Conservation (phyloP, 2,113 vertebrate genomes). For the Ammodytes dubius region DNA sequence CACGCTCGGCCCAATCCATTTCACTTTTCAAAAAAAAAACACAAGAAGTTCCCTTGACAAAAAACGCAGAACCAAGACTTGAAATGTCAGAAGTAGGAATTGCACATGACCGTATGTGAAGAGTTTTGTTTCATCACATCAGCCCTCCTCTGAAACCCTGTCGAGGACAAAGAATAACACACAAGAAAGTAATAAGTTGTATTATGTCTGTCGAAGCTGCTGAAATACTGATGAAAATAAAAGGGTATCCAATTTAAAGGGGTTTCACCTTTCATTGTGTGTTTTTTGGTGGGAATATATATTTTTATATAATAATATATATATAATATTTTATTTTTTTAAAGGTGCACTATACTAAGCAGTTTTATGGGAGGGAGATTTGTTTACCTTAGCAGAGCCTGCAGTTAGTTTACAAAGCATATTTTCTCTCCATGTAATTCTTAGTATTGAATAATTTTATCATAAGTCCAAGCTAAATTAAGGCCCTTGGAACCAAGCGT, state of each 20-base stretch:
- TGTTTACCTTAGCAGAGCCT: no score
- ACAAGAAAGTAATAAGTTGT: constrained; percentile 54
- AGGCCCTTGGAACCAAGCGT: no score
- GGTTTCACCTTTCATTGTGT: neutral
- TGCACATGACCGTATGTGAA: constrained; percentile 50
- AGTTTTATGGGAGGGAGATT: no score
- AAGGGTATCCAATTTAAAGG: constrained; percentile 51
- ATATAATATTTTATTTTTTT: neutral
- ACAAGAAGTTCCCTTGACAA: constrained; percentile 1
- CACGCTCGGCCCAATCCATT: constrained; percentile 13
- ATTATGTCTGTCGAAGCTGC: constrained; percentile 82
- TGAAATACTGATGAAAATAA: constrained; percentile 75
- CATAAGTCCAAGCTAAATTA: no score
- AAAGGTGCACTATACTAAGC: neutral
- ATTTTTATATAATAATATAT: neutral
- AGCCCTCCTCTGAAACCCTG: constrained; percentile 28
- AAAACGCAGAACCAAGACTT: constrained; percentile 26
- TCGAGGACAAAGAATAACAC: constrained; percentile 33
- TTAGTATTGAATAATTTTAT: no score
- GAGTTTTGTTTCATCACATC: constrained; percentile 30
- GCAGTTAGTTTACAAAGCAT: no score
- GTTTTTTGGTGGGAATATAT: neutral
- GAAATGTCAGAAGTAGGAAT: constrained; percentile 26
- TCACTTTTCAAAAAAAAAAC: constrained; percentile 8
- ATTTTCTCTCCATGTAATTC: no score